Percentiles rank a stretch among this genome's conserved stretches.
These are phyloP conservation scores for Patagioenas fasciata DNA, from an alignment of 2,113 vertebrate genomes.

Conservation along the genomic window DNA sequence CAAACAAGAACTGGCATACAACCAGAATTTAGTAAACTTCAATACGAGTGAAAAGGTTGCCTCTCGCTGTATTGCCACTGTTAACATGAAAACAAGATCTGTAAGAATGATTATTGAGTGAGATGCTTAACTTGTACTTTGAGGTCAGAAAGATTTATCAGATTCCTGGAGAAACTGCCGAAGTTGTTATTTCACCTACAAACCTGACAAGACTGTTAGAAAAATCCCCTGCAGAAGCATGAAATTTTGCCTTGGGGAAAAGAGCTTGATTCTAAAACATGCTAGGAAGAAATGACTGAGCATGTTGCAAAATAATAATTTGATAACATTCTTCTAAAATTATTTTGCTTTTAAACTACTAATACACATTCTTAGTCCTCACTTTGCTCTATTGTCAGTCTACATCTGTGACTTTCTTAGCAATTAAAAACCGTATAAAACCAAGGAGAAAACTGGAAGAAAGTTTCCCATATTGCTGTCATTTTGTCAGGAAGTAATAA, in stretches of 20 bases:
- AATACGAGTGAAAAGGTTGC: slow-evolving; percentile 10
- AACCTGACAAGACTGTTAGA: not conserved
- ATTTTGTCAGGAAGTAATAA: not conserved
- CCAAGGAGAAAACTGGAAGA: not conserved
- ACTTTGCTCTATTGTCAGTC: not conserved
- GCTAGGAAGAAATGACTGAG: not conserved
- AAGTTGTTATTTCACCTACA: slow-evolving; percentile 12
- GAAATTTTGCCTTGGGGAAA: not conserved
- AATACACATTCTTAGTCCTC: not conserved
- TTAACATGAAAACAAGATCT: slow-evolving; percentile 26
- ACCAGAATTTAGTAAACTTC: slow-evolving; percentile 30
- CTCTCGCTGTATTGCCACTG: not conserved
- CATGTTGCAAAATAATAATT: not conserved
- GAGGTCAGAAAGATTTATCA: not conserved
- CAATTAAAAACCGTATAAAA: not conserved
- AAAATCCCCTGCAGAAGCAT: not conserved
- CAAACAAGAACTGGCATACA: not conserved
- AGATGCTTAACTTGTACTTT: not conserved
- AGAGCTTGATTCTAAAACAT: not conserved
- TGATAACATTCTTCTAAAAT: not conserved
- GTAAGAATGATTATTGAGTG: slow-evolving; percentile 17
- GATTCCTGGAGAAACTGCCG: not conserved
- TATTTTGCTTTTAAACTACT: not conserved
- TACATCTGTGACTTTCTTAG: not conserved
- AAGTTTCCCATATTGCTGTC: not conserved